A percentile compares a stretch with the other conserved stretches of the same genome.
Evolutionary conservation across 1,140 invertebrate species (phyloP).

Genomic region (Gonioctena quinquepunctata): DNA sequence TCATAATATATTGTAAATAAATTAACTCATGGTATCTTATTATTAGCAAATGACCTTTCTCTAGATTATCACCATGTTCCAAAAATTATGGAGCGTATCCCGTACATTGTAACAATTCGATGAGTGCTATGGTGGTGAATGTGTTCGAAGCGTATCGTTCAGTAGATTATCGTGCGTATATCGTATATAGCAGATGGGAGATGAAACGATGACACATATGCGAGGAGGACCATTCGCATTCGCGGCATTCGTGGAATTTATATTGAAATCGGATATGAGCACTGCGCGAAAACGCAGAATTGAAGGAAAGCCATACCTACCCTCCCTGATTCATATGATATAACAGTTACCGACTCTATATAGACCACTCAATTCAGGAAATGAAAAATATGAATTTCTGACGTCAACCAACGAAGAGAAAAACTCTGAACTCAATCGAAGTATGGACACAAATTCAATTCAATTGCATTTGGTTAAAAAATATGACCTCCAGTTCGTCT

Average conservation of each 20-base stretch:
- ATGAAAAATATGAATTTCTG: too few species aligned
- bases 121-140: background rate
- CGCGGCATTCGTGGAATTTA: background rate
- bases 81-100: background rate
- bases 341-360: background rate
- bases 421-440: too few species aligned
- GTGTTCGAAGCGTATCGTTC: background rate
- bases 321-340: background rate
- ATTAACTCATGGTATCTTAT: too few species aligned
- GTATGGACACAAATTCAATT: too few species aligned
- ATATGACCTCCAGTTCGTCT: too few species aligned
- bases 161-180: background rate
- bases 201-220: background rate
- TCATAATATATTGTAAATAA: too few species aligned
- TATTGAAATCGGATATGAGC: background rate
- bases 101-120: background rate
- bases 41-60: too few species aligned
- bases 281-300: background rate
- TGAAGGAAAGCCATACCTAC: background rate
- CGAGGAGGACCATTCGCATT: background rate
- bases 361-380: too few species aligned
- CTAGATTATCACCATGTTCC: too few species aligned
- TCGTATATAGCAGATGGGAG: background rate
- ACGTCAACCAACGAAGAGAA: too few species aligned
- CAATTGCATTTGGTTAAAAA: too few species aligned